Percentiles rank a stretch among this genome's conserved stretches.
Conservation (phyloP, 2,888 invertebrate species). For the Drosophila austrosaltans region DNA sequence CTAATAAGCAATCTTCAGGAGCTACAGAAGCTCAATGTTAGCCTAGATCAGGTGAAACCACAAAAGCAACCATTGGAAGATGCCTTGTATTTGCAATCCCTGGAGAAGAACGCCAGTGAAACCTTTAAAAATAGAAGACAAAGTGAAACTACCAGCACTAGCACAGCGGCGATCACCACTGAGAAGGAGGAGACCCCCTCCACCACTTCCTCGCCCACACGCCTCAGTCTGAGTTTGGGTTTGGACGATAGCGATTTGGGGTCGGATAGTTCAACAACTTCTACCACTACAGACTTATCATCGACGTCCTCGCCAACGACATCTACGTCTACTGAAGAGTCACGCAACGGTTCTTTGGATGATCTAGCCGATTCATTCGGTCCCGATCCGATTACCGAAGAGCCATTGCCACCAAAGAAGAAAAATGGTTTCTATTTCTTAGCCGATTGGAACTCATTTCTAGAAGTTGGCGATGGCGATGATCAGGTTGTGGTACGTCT, state of each 20-base stretch:
- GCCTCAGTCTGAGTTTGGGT: constrained; percentile 72
- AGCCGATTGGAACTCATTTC: constrained; percentile 93
- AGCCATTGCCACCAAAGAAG: constrained; percentile 86
- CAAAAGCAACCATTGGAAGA: constrained; percentile 54
- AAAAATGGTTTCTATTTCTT: constrained; percentile 93
- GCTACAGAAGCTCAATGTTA: constrained; percentile 79
- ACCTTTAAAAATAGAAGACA: constrained; percentile 84
- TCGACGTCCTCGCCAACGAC: constrained; percentile 38
- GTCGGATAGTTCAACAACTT: constrained; percentile 19
- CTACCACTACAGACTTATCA: constrained; percentile 35
- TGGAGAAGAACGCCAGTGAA: constrained; percentile 59
- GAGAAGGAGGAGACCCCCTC: constrained; percentile 9
- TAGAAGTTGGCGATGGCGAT: constrained; percentile 91
- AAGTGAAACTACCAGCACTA: constrained; percentile 59
- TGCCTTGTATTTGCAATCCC: constrained; percentile 69
- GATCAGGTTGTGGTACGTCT: constrained; percentile 91
- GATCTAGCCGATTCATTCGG: constrained; percentile 91
- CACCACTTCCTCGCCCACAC: constrained; percentile 68
- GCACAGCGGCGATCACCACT: neutral
- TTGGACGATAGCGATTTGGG: constrained; percentile 51
- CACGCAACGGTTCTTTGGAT: constrained; percentile 79
- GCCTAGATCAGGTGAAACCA: constrained; percentile 40
- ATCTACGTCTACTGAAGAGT: constrained; percentile 76
- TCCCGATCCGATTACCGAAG: constrained; percentile 85
- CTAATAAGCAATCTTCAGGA: constrained; percentile 84